Base-by-base conservation (phyloP, 2,888 invertebrate genomes). In the Clistopyga incitator region DNA sequence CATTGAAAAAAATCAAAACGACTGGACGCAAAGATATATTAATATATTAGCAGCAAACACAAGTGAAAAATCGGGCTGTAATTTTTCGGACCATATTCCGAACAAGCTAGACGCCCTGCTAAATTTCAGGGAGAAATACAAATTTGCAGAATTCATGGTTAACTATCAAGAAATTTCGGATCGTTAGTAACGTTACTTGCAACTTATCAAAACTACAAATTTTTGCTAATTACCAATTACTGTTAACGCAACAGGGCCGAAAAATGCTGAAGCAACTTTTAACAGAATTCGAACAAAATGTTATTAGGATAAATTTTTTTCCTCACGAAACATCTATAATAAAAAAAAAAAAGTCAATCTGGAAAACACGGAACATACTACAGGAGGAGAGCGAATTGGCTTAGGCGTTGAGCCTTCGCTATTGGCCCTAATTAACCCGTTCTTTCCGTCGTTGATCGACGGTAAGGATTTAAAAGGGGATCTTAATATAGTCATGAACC, bases 381-480 rank as follows among this genome's bases (percentile, higher is more conserved):
- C 87, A 87, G 90, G 88, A 82, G 89, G 87, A 80, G 87, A 84
- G 86, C 88, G 85, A 87, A 84, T 88, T 88, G 88, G 88, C 86
- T 88, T 91, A 61, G 87, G 87, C 74, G 89, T 86, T 80, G 91
- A 89, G 86, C 90, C 92, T 88, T 92, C 93, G 84, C 92, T 93
- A 88, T 88, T 88, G 64, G 93, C 90, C 88, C 92, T 92, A 90
- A 92, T 86, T 78, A 90, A 83, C 87, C 90, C 90, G 81, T 92
- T 91, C 89, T 92, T 92, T 75, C 88, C 88, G 85, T 91, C 88
- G 80, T 88, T 90, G 89, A 92, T 92, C 77, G 90, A 85, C 56
- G 92, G 92, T 78, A 93, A 88, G 61, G 92, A 92, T 89, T 93
- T 92, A 86, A 93, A 93, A 68, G 92, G 92, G 81, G 90, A 88